Evolutionary conservation across 2,888 invertebrate genomes (phyloP), one percentile per base, ranked within the genome.

Genomic region (Mesorhabditis belari): DNA sequence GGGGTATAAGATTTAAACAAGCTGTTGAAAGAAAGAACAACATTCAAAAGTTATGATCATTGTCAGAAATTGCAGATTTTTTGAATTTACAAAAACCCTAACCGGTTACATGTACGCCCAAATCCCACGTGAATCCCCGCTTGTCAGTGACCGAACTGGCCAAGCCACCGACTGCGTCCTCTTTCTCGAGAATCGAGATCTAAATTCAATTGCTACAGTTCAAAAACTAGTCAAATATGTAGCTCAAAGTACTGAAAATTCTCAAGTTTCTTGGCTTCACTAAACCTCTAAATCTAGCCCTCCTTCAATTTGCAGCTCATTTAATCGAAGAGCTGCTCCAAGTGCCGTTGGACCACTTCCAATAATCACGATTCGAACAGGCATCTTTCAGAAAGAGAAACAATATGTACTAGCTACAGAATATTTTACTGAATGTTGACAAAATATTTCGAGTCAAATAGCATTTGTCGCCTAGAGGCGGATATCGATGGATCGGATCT

Each of bases 261-360:
- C 51, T 51, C 9, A n/a, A 51, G 9, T 54, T 54, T 54, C 26
- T 54, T 12, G 12, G 12, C 19, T 17, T 21, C 12, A 9, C 17
- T 17, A 17, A 27, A 59, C 59, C 55, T 59, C 24, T 23, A 55
- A 53, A 17, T 62, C 61, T 28, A 52, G 26, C 3, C 49, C 19
- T 29, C 3, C 35, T 51, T 54, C 60, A 61, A 6, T 57, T 29
- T 4, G 58, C 56, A 17, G 61, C 24, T 67, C 57, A 17, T 63
- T 57, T 19, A 67, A 54, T 51, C 67, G 28, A 28, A 59, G 58
- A 21, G 63, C 67, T 19, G 67, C 67, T 49, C 67, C 67, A 3
- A 67, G 21, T 24, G 67, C 65, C n/a, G 67, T 67, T 6, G 67
- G 67, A n/a, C 67, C 67, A 59, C 63, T 62, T 21, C 67, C 67